Percentiles rank a stretch among this genome's conserved stretches.
phyloP scores from a whole-genome alignment of 1,140 invertebrate genomes.

The Acarapis woodi region DNA sequence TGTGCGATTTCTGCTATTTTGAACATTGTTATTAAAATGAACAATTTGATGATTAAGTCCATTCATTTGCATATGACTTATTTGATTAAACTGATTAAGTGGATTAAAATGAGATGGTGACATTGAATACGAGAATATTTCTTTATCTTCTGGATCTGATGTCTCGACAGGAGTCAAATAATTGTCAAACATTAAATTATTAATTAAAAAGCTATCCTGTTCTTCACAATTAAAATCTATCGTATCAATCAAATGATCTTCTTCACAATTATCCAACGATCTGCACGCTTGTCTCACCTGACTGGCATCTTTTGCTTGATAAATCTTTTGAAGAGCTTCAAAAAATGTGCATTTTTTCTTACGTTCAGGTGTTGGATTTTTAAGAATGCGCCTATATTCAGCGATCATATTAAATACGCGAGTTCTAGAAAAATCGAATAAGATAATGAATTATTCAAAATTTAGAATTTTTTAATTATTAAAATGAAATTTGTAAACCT shows the following conservation, averaged over 20 bases:
- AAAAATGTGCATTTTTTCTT: constrained; percentile 11
- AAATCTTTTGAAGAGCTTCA: constrained; percentile 9
- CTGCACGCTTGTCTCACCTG: neutral
- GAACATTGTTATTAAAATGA: neutral
- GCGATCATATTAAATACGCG: constrained; percentile 11
- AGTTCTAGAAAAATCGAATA: constrained; percentile 7
- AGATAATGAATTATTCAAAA: neutral
- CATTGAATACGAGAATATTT: constrained; percentile 7
- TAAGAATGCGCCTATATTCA: constrained; percentile 9
- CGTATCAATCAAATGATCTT: constrained; percentile 9
- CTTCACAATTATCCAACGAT: constrained; percentile 7
- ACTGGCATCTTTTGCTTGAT: constrained; percentile 9
- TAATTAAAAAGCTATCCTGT: neutral
- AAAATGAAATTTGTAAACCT: too few relatives aligned
- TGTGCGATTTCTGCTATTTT: neutral
- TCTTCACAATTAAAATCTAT: constrained; percentile 5
- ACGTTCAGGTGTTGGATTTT: constrained; percentile 9
- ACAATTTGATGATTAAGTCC: neutral
- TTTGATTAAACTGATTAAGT: neutral
- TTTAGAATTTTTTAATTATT: neutral
- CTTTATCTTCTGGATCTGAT: constrained; percentile 1
- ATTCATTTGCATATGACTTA: neutral
- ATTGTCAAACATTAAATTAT: constrained; percentile 2
- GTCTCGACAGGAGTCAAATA: neutral
- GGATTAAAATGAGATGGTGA: constrained; percentile 4